These are phyloP conservation scores for Pachycephala philippinensis DNA, from an alignment of 2,113 vertebrate genomes.

Conservation along the genomic window DNA sequence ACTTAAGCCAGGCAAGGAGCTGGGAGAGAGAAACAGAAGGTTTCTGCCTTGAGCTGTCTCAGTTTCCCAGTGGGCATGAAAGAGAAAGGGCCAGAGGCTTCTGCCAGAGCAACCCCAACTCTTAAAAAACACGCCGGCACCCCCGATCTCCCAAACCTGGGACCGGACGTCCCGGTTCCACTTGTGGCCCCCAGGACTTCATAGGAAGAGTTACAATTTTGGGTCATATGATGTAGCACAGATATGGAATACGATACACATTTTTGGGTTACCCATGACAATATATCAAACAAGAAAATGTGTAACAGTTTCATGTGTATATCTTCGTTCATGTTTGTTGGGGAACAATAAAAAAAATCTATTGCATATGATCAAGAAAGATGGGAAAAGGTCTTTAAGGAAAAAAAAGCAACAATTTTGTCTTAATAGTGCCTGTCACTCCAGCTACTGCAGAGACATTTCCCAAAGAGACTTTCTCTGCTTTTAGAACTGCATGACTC, in stretches of 20 bases:
- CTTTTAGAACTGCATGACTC: not conserved
- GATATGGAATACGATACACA: not conserved
- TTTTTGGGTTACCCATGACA: not conserved
- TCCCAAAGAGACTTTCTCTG: not conserved
- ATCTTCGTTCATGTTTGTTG: not conserved
- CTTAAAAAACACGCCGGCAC: not conserved
- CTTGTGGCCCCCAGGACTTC: fast-evolving
- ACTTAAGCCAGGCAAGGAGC: not conserved
- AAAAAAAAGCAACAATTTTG: not conserved
- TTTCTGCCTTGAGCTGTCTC: not conserved
- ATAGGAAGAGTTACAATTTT: not conserved
- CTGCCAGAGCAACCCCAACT: too few species aligned
- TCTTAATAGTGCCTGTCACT: not conserved
- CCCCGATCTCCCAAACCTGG: fast-evolving
- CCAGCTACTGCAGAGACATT: not conserved
- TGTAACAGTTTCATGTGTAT: not conserved
- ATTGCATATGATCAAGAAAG: not conserved
- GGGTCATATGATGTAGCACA: not conserved
- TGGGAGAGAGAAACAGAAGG: not conserved
- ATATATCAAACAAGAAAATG: not conserved
- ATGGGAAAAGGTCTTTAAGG: not conserved
- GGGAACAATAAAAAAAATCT: not conserved
- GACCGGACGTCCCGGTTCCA: not conserved
- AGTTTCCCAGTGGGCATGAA: not conserved
- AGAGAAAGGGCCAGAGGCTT: not conserved